Percentiles rank a stretch among this genome's conserved stretches.
phyloP scores from a whole-genome alignment of 2,797 vertebrate genomes.

The Hemibagrus guttatus region DNA sequence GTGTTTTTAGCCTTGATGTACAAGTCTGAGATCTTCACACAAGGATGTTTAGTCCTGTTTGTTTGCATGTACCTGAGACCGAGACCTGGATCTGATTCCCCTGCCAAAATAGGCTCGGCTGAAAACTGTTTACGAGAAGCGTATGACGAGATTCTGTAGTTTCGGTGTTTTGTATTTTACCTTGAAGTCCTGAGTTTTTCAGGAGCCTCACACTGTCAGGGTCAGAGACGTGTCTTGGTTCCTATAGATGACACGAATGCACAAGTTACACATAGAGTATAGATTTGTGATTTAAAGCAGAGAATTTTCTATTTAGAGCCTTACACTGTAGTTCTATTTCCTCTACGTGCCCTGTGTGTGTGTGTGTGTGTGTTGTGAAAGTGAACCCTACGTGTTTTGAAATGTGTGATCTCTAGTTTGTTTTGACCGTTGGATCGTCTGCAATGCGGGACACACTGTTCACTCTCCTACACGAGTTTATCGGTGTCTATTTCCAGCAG shows the following conservation, averaged over 20 bases:
- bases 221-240: background rate
- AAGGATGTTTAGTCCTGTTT: background rate
- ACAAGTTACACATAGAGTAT: background rate
- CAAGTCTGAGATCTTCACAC: background rate
- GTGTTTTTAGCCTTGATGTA: background rate
- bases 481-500: background rate
- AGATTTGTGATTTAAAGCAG: background rate
- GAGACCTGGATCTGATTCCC: background rate
- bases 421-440: slow-evolving; percentile 1
- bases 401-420: background rate
- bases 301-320: background rate
- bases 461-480: background rate
- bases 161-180: background rate
- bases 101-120: background rate
- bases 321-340: too few species aligned
- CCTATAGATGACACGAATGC: background rate
- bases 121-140: background rate
- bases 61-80: background rate
- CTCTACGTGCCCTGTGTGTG: background rate
- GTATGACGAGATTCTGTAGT: background rate
- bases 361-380: background rate
- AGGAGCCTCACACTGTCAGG: too few species aligned
- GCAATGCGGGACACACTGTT: slow-evolving; percentile 25
- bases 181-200: background rate
- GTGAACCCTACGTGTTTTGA: too few species aligned